Percentiles rank a stretch among this genome's conserved stretches.
Evolutionary conservation across 2,797 vertebrate genomes (phyloP).

Genomic region (Thripadectes ignobilis): DNA sequence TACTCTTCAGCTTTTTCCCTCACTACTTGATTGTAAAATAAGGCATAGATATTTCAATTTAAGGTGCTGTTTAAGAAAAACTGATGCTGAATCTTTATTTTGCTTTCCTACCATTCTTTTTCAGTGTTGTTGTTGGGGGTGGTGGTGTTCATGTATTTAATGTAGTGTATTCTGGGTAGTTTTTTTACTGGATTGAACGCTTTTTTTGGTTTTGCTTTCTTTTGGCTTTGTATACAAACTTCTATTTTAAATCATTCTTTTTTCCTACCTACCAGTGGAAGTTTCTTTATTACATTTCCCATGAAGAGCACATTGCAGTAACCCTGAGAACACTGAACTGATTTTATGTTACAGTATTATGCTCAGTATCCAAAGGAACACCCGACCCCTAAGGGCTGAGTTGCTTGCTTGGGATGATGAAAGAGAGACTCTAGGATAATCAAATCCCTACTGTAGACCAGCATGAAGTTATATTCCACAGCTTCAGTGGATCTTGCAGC

Average conservation of each 20-base stretch:
- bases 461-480: neutral
- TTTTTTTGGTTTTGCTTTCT: neutral
- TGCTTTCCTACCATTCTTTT: neutral
- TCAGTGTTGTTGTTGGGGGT: neutral
- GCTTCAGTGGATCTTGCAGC: neutral
- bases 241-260: neutral
- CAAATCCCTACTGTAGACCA: neutral
- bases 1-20: neutral
- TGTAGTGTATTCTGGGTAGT: neutral
- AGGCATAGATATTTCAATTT: neutral
- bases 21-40: neutral
- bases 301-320: neutral
- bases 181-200: neutral
- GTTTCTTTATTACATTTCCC: neutral
- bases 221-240: neutral
- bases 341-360: neutral
- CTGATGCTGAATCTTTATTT: neutral
- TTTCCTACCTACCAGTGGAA: neutral
- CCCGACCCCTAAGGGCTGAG: neutral
- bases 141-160: neutral
- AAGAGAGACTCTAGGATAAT: neutral
- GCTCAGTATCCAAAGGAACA: neutral
- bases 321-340: neutral
- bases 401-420: neutral
- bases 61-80: neutral